phyloP scores from a whole-genome alignment of 2,113 vertebrate genomes.

The Psittacara wagleri region DNA sequence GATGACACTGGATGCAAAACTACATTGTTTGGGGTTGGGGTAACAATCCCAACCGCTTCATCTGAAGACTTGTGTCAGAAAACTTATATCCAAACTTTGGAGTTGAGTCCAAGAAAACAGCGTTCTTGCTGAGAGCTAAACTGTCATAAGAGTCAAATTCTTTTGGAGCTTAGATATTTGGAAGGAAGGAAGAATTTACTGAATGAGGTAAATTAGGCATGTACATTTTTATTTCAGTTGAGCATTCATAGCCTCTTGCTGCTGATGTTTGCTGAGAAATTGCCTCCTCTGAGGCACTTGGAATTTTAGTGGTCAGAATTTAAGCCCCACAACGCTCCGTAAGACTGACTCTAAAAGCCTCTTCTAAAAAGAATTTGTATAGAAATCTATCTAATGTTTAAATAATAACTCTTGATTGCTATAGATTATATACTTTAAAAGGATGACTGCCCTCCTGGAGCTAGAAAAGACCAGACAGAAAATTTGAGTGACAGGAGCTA shows the following conservation, averaged over 20 bases:
- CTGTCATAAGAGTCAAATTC: background rate
- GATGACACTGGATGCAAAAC: background rate
- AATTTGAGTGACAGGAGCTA: background rate
- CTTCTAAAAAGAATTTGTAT: background rate
- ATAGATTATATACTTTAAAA: background rate
- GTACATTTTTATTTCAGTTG: background rate
- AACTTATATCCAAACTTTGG: background rate
- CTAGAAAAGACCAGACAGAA: background rate
- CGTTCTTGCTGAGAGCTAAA: background rate
- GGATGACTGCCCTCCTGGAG: background rate
- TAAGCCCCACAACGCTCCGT: background rate
- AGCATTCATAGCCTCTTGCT: background rate
- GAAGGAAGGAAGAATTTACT: background rate
- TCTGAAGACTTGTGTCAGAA: background rate
- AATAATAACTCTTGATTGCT: background rate
- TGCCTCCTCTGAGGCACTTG: background rate
- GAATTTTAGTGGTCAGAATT: background rate
- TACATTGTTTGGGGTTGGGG: background rate
- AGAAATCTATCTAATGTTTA: background rate
- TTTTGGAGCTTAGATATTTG: background rate
- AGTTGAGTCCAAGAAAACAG: background rate
- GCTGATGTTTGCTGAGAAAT: background rate
- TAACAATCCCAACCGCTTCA: background rate
- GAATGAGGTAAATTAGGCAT: background rate
- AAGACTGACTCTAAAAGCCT: background rate